These are phyloP conservation scores for Cosmorhoe ocellata DNA, from an alignment of 2,888 invertebrate genomes.

Conservation along the genomic window DNA sequence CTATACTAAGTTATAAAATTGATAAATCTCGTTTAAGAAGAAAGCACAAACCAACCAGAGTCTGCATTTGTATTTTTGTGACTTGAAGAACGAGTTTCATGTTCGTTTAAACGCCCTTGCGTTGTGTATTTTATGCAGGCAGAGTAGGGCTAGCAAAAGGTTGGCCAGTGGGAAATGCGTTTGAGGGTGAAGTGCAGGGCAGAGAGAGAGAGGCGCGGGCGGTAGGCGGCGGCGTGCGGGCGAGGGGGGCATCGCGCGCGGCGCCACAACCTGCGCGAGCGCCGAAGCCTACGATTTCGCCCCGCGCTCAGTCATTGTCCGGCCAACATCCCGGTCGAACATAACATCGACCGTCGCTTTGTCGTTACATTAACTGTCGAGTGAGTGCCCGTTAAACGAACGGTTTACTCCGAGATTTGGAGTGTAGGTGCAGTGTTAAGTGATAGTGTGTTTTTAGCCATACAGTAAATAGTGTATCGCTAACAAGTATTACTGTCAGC, in stretches of 20 bases:
- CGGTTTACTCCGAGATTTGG: conserved; percentile 67
- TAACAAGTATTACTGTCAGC: conserved; percentile 70
- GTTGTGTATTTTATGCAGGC: conserved; percentile 55
- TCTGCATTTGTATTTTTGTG: conserved; percentile 36
- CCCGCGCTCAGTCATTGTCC: conserved; percentile 75
- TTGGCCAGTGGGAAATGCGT: conserved; percentile 59
- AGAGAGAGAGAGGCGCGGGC: conserved; percentile 37
- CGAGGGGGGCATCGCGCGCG: conserved; percentile 35
- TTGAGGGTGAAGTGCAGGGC: conserved; percentile 54
- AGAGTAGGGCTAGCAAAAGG: conserved; percentile 67
- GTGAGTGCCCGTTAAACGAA: conserved; percentile 71
- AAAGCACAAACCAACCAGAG: neutral
- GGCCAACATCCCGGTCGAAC: conserved; percentile 74
- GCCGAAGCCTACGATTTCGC: conserved; percentile 62
- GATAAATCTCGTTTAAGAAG: neutral
- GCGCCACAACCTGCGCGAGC: conserved; percentile 60
- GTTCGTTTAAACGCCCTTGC: conserved; percentile 62
- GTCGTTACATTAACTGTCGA: conserved; percentile 72
- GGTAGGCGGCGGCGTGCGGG: conserved; percentile 38
- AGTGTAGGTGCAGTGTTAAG: conserved; percentile 75
- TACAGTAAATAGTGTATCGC: conserved; percentile 78
- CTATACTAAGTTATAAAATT: too few relatives aligned
- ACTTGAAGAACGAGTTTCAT: conserved; percentile 57
- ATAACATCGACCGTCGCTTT: conserved; percentile 59
- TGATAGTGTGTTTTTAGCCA: conserved; percentile 80